Conservation (phyloP, 1,140 invertebrate species). For the Choristoneura fumiferana region DNA sequence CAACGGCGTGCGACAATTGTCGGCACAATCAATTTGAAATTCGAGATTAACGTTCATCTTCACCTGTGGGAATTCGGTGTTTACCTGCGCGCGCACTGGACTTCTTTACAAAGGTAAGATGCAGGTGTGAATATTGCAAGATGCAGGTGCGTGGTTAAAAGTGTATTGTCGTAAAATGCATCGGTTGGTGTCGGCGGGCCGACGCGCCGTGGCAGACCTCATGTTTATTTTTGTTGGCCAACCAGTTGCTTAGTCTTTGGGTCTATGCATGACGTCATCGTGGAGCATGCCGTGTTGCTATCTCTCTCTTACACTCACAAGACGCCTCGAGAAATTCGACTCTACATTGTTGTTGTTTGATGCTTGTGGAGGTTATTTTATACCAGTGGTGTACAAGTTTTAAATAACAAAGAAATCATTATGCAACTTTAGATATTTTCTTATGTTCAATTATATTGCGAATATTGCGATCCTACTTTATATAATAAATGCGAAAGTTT, state of each 20-base stretch:
- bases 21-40: conserved; percentile 33
- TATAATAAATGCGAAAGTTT: no score
- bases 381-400: no score
- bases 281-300: conserved; percentile 39
- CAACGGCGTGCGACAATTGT: conserved; percentile 19
- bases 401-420: no score
- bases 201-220: conserved; percentile 26
- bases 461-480: no score
- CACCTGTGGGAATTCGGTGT: conserved; percentile 70
- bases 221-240: conserved; percentile 39
- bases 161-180: conserved; percentile 25
- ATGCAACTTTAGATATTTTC: no score
- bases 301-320: conserved; percentile 35
- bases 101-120: conserved; percentile 65
- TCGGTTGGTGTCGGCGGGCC: conserved; percentile 21
- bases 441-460: no score
- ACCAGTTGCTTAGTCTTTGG: conserved; percentile 46
- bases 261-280: conserved; percentile 46
- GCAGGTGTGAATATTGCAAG: conserved; percentile 17
- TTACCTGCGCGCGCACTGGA: conserved; percentile 69
- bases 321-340: conserved; percentile 2
- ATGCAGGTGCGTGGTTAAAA: conserved; percentile 33
- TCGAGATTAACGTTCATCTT: conserved; percentile 55
- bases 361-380: no score
- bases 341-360: not conserved